Conservation (phyloP, 2,113 vertebrate genomes). For the Apistogramma diplotaenia region DNA sequence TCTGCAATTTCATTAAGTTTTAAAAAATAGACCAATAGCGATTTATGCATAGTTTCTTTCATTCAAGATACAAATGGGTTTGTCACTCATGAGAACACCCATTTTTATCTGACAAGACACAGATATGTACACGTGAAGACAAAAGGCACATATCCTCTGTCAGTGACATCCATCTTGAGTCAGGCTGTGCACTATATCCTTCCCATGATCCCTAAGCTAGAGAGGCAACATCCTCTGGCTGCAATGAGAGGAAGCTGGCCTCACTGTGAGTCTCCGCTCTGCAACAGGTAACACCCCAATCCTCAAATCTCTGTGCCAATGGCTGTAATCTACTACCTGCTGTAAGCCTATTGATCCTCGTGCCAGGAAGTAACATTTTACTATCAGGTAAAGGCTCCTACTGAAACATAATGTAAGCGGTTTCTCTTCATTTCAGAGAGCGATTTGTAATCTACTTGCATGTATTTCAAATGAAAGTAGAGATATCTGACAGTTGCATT, state of each 20-base stretch:
- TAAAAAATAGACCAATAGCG: background rate
- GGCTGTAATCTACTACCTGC: background rate
- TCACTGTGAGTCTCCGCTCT: slow-evolving; percentile 39
- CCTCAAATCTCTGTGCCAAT: background rate
- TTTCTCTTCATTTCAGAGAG: background rate
- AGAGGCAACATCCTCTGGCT: slow-evolving; percentile 59
- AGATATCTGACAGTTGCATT: background rate
- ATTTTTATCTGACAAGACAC: background rate
- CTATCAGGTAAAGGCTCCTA: background rate
- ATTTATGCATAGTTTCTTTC: background rate
- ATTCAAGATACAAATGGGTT: background rate
- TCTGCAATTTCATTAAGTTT: too few relatives aligned
- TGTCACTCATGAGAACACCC: background rate
- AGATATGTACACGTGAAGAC: slow-evolving; percentile 2
- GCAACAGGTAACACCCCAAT: slow-evolving; percentile 62
- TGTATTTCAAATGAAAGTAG: background rate
- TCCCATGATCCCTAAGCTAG: slow-evolving; percentile 35
- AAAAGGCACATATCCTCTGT: slow-evolving; percentile 65
- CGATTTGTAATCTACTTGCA: background rate
- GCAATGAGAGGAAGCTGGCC: slow-evolving; percentile 51
- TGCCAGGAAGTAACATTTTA: background rate
- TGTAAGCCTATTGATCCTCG: background rate
- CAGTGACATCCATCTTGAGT: slow-evolving; percentile 56
- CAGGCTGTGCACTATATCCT: slow-evolving; percentile 58
- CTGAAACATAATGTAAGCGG: background rate